Evolutionary conservation across 2,888 invertebrate species (phyloP).

Genomic region (Sarcophaga variegata): DNA sequence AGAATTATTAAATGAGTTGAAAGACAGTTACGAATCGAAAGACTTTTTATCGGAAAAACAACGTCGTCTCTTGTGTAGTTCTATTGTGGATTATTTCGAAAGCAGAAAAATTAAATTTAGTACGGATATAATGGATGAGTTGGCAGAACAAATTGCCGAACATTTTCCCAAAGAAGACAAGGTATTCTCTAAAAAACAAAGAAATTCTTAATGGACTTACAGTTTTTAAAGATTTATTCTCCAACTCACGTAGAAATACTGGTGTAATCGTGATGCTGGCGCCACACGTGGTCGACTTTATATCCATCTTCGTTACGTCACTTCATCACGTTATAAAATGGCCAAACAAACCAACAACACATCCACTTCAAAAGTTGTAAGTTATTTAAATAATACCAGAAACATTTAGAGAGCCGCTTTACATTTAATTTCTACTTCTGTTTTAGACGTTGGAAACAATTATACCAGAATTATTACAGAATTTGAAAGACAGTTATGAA

Average conservation of each 20-base stretch:
- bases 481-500: conserved; percentile 2
- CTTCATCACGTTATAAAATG: neutral
- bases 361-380: too few species aligned
- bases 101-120: neutral
- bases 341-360: neutral
- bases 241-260: conserved; percentile 26
- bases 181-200: neutral
- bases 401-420: too few species aligned
- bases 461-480: neutral
- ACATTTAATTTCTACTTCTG: too few species aligned
- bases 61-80: neutral
- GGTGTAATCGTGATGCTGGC: conserved; percentile 47
- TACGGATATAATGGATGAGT: neutral
- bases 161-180: conserved; percentile 21
- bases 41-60: neutral
- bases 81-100: conserved; percentile 19
- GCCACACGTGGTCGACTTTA: conserved; percentile 45
- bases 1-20: neutral
- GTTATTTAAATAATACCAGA: too few species aligned
- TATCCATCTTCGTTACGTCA: conserved; percentile 42
- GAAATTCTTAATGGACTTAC: too few species aligned
- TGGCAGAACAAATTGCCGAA: conserved; percentile 1
- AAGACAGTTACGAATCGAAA: conserved; percentile 18
- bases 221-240: too few species aligned
- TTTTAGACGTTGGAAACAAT: neutral